Percentiles rank a stretch among this genome's conserved stretches.
Evolutionary conservation across 2,113 vertebrate species (phyloP).

Genomic region (Hyperoodon ampullatus): DNA sequence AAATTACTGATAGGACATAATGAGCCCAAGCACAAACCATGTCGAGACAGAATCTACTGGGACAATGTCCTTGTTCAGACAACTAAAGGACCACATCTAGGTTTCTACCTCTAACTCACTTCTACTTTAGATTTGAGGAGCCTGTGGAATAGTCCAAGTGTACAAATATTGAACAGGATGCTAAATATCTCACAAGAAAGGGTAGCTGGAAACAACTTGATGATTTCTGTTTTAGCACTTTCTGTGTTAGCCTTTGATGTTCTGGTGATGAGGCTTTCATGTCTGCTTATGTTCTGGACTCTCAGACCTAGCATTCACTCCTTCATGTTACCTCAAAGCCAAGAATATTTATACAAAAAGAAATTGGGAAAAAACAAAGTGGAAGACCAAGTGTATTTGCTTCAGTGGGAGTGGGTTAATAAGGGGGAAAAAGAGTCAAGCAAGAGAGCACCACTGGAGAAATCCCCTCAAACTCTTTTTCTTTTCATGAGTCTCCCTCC

Average conservation of each 20-base stretch:
- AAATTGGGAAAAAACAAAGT: background rate
- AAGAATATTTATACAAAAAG: background rate
- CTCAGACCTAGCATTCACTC: background rate
- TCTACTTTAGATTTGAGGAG: background rate
- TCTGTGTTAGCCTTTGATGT: background rate
- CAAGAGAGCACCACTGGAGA: background rate
- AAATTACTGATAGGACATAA: background rate
- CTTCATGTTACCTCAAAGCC: background rate
- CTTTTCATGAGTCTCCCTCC: background rate
- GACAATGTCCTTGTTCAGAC: background rate
- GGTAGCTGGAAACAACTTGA: background rate
- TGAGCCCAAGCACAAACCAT: background rate
- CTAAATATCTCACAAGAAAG: background rate
- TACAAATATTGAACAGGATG: background rate
- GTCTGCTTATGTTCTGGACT: background rate
- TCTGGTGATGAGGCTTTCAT: background rate
- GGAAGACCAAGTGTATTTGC: background rate
- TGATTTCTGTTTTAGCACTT: background rate
- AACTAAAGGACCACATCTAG: background rate
- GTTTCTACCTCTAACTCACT: background rate
- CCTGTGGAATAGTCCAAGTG: background rate
- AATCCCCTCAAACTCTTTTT: background rate
- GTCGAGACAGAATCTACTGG: background rate
- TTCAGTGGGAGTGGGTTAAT: background rate
- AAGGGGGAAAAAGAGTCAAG: background rate